phyloP scores from a whole-genome alignment of 2,888 invertebrate species.

The Zaprionus obscuricornis region DNA sequence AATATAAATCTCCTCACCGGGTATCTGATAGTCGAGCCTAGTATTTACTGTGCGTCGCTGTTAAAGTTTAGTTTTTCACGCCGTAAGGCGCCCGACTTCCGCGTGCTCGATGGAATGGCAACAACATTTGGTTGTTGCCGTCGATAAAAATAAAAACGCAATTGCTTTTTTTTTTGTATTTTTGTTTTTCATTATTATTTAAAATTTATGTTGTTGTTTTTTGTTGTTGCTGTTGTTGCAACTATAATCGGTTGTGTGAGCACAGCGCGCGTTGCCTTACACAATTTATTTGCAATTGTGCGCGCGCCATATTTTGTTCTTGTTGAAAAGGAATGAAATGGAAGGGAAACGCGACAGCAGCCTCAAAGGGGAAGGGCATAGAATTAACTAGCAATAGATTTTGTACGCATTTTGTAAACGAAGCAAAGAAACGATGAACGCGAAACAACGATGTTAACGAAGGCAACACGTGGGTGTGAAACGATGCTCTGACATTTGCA shows the following conservation, averaged over 20 bases:
- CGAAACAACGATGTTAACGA: no score
- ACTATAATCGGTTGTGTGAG: conserved; percentile 37
- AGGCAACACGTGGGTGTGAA: conserved; percentile 42
- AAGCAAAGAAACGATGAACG: background rate
- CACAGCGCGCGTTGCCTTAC: no score
- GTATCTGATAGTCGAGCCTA: conserved; percentile 18
- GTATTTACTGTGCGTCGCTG: conserved; percentile 4
- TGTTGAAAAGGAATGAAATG: background rate
- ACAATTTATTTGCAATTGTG: conserved; percentile 69
- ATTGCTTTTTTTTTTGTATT: conserved; percentile 13
- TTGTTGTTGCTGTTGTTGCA: conserved; percentile 6
- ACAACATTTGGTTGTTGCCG: conserved; percentile 14
- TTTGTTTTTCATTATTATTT: conserved; percentile 15
- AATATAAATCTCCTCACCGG: background rate
- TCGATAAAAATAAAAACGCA: conserved; percentile 47
- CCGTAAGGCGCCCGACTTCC: conserved; percentile 27
- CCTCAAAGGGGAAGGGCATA: background rate
- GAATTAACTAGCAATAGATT: conserved; percentile 26
- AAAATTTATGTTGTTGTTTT: conserved; percentile 28
- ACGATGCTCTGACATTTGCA: conserved; percentile 25
- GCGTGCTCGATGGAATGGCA: background rate
- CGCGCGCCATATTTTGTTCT: conserved; percentile 21
- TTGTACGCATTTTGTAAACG: conserved; percentile 24
- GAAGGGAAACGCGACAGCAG: background rate
- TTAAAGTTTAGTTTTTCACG: conserved; percentile 54